Percentiles rank a stretch among this genome's conserved stretches.
Conservation (phyloP, 2,888 invertebrate genomes). For the Zhengitettix transpicula region DNA sequence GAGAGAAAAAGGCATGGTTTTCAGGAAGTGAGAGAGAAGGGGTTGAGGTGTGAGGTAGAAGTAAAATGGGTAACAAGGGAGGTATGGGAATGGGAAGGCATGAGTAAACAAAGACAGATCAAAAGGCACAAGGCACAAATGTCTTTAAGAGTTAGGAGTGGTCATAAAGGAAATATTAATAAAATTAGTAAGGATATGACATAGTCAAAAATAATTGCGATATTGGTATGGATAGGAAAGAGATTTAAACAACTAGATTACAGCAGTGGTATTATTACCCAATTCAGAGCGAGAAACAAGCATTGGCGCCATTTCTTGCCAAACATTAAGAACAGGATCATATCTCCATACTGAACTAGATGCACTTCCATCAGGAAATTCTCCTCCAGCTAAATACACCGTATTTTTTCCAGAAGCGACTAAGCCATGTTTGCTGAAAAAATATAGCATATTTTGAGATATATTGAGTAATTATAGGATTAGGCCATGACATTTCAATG, state of each 20-base stretch:
- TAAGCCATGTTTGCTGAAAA: conserved; percentile 29
- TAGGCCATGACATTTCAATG: no score
- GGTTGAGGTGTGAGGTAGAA: no score
- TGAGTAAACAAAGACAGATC: no score
- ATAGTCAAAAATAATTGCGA: no score
- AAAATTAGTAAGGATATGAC: neutral
- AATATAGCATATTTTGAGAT: neutral
- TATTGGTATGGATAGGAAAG: neutral
- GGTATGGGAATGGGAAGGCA: no score
- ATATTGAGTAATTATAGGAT: neutral
- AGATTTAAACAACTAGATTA: no score
- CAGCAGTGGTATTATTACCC: conserved; percentile 17
- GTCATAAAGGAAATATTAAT: neutral
- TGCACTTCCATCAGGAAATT: conserved; percentile 32
- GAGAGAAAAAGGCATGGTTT: no score
- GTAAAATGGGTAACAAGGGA: no score
- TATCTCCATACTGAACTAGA: conserved; percentile 29
- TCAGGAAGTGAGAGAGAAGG: no score
- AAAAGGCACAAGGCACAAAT: no score
- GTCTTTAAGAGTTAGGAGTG: no score
- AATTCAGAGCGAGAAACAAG: conserved; percentile 29
- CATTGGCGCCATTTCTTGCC: conserved; percentile 33
- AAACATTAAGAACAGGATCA: conserved; percentile 28
- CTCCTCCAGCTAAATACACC: conserved; percentile 30
- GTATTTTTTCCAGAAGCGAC: conserved; percentile 29